A percentile compares a stretch with the other conserved stretches of the same genome.
These are phyloP conservation scores for Kryphioiulus occultus DNA, from an alignment of 2,888 invertebrate species.

Conservation along the genomic window DNA sequence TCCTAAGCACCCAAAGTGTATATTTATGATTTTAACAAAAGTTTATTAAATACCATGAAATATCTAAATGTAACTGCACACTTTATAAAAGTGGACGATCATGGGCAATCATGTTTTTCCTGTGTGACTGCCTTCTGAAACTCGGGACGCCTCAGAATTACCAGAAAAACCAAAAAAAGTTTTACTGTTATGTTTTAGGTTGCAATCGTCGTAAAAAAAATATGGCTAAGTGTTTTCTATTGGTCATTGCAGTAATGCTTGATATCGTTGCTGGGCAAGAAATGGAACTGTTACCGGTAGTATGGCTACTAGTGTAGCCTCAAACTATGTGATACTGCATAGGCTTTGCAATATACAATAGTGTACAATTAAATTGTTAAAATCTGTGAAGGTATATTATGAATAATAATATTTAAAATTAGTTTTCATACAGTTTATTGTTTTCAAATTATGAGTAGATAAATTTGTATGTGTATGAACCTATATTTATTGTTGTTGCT, in stretches of 20 bases:
- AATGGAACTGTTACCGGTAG: not conserved
- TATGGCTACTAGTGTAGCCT: not conserved
- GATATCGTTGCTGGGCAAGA: not conserved
- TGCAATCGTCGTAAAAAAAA: not conserved
- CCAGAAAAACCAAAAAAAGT: too few species aligned
- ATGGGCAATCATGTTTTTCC: too few species aligned
- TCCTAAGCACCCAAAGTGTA: too few species aligned
- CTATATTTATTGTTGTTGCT: not conserved
- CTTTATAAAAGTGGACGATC: too few species aligned
- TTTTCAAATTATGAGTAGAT: not conserved
- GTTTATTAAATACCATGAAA: too few species aligned
- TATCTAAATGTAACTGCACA: too few species aligned
- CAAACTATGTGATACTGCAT: constrained; percentile 27
- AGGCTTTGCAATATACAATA: constrained; percentile 27
- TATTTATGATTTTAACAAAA: too few species aligned
- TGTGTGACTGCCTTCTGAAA: too few species aligned
- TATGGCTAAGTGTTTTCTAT: constrained; percentile 12
- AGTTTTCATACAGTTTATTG: constrained; percentile 28
- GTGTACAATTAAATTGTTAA: not conserved
- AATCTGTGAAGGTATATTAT: constrained; percentile 36
- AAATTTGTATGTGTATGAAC: constrained; percentile 13
- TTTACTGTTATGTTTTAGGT: too few species aligned
- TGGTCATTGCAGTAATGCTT: not conserved
- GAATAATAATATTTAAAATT: constrained; percentile 22
- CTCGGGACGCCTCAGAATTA: too few species aligned